phyloP scores from a whole-genome alignment of 2,888 invertebrate genomes.

The Troilus luridus region DNA sequence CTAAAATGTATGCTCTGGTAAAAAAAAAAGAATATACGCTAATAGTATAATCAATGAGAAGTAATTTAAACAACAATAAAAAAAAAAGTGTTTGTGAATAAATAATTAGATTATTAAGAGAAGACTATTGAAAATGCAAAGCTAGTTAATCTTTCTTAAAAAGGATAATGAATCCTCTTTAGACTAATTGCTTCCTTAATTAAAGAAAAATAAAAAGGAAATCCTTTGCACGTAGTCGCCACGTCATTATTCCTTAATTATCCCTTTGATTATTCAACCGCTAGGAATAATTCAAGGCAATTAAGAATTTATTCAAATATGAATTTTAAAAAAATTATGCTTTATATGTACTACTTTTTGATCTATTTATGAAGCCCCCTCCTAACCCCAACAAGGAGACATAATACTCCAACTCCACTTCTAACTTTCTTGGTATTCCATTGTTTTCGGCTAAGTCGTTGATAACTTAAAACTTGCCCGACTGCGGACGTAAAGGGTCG shows the following conservation, averaged over 20 bases:
- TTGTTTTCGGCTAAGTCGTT: conserved; percentile 33
- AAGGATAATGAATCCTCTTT: conserved; percentile 12
- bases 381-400: background rate
- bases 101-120: background rate
- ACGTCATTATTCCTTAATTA: background rate
- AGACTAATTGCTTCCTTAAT: background rate
- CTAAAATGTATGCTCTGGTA: too few relatives aligned
- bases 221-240: background rate
- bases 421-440: conserved; percentile 8
- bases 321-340: background rate
- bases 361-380: background rate
- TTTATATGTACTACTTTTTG: background rate
- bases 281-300: background rate
- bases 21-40: too few relatives aligned
- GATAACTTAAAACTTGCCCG: background rate
- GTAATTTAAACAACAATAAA: background rate
- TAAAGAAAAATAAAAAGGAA: background rate
- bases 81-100: background rate
- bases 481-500: background rate
- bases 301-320: background rate
- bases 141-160: background rate
- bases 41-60: too few relatives aligned
- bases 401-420: conserved; percentile 10
- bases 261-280: background rate
- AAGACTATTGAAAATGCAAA: too few relatives aligned